Evolutionary conservation across 1,140 invertebrate species (phyloP), one percentile per base, ranked within the genome.

Genomic region (Rhagoletis pomonella): DNA sequence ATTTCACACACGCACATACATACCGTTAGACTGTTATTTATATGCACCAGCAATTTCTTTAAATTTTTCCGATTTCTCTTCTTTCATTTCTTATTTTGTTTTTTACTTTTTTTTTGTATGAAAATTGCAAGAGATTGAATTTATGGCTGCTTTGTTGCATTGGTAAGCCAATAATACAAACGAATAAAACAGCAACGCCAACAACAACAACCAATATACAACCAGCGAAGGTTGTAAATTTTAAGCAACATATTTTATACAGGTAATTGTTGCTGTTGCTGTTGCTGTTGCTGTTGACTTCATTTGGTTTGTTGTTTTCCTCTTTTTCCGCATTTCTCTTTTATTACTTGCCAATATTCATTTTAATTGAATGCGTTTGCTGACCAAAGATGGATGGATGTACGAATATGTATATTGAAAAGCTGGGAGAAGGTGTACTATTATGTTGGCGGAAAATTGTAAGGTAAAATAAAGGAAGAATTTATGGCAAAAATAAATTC

Each of bases 301-400:
- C 29, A 29, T 9, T n/a, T n/a, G 9, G 17, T n/a, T 17, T 62
- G 60, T 1, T 62, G 60, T 14, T 62, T 62, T 62, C n/a, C 6
- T 14, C 60, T 58, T 12, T 55, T 12, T 81, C n/a, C 3, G 12
- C 44, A 81, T 7, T 29, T 81, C n/a, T 12, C 6, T 19, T 81
- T 81, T 55, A 81, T 81, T n/a, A 42, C 19, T 81, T 58, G 73
- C 19, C 73, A 81, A 81, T 81, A 55, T 81, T 81, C 73, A 47
- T 50, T 55, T 81, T 81, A 81, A 81, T 55, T 81, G 50, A 81
- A 81, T 50, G 73, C 17, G 39, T 77, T 50, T 77, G 44, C 69
- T 17, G 14, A 44, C 44, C 69, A 73, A 42, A 42, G 3, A 29
- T 67, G 64, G 9, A 1, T 67, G 64, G 29, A 29, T 29, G 29